phyloP scores from a whole-genome alignment of 1,140 invertebrate genomes.

The Drosophila orena region DNA sequence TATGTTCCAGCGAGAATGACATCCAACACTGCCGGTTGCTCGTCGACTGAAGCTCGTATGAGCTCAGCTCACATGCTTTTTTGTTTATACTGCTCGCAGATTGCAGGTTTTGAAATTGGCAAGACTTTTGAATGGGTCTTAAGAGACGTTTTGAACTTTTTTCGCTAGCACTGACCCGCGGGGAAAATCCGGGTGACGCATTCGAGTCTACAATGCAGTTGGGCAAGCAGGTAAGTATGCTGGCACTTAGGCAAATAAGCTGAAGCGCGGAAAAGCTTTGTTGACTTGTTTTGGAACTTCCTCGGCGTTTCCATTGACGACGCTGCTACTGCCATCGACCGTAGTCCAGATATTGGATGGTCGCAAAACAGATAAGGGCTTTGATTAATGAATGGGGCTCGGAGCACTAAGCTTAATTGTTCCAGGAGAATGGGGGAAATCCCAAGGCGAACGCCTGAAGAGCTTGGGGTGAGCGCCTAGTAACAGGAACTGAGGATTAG shows the following conservation, averaged over 20 bases:
- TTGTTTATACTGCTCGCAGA: conserved; percentile 11
- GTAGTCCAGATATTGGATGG: conserved; percentile 12
- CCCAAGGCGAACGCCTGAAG: neutral
- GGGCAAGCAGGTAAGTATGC: conserved; percentile 12
- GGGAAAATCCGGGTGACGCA: conserved; percentile 28
- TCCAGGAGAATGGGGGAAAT: conserved; percentile 11
- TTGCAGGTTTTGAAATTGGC: conserved; percentile 23
- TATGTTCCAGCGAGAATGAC: conserved; percentile 6
- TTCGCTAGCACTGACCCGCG: conserved; percentile 3
- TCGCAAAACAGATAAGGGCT: conserved; percentile 19
- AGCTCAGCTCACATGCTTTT: conserved; percentile 11
- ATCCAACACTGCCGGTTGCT: neutral
- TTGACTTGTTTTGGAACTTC: conserved; percentile 55
- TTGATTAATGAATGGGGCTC: conserved; percentile 26
- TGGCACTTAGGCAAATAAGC: conserved; percentile 38
- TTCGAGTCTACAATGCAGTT: conserved; percentile 19
- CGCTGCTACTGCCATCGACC: conserved; percentile 51
- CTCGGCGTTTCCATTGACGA: conserved; percentile 53
- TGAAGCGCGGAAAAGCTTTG: conserved; percentile 21
- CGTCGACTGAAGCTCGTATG: conserved; percentile 18
- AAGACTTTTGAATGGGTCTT: conserved; percentile 31
- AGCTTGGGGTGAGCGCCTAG: neutral
- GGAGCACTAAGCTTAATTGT: conserved; percentile 28
- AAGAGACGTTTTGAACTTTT: conserved; percentile 8
- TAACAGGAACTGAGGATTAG: too few species aligned